A percentile compares a stretch with the other conserved stretches of the same genome.
These are phyloP conservation scores for Labeo rohita DNA, from an alignment of 2,113 vertebrate species.

Conservation along the genomic window DNA sequence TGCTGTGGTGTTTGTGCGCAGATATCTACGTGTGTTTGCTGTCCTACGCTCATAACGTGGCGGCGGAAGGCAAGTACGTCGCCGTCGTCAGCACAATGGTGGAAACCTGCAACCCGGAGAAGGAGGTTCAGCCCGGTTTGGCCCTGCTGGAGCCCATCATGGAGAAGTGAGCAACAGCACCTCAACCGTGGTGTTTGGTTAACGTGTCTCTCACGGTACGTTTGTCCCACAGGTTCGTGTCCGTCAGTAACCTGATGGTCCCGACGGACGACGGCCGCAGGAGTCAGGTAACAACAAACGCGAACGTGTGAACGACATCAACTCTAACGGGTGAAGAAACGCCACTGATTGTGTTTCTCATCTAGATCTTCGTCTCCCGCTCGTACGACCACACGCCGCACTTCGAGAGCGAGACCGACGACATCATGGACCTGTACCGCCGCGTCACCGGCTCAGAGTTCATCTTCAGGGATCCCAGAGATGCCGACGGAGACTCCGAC, in stretches of 20 bases:
- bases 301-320: too few relatives aligned
- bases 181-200: neutral
- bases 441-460: constrained; percentile 91
- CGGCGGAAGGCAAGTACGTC: constrained; percentile 91
- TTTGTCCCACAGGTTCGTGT: constrained; percentile 80
- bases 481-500: constrained; percentile 83
- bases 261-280: constrained; percentile 86
- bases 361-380: constrained; percentile 91
- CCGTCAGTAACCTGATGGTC: constrained; percentile 82
- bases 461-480: constrained; percentile 83
- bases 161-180: constrained; percentile 80
- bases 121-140: constrained; percentile 87
- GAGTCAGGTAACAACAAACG: constrained; percentile 81
- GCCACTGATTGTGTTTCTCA: neutral
- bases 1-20: constrained; percentile 56
- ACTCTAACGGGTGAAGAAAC: too few relatives aligned
- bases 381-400: constrained; percentile 90
- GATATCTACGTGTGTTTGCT: constrained; percentile 95
- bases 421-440: constrained; percentile 92
- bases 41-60: constrained; percentile 88
- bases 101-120: constrained; percentile 88
- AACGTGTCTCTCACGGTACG: neutral
- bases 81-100: constrained; percentile 89
- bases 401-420: constrained; percentile 89
- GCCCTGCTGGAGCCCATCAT: constrained; percentile 92